These are phyloP conservation scores for Calliopsis andreniformis DNA, from an alignment of 1,140 invertebrate genomes.

Conservation along the genomic window DNA sequence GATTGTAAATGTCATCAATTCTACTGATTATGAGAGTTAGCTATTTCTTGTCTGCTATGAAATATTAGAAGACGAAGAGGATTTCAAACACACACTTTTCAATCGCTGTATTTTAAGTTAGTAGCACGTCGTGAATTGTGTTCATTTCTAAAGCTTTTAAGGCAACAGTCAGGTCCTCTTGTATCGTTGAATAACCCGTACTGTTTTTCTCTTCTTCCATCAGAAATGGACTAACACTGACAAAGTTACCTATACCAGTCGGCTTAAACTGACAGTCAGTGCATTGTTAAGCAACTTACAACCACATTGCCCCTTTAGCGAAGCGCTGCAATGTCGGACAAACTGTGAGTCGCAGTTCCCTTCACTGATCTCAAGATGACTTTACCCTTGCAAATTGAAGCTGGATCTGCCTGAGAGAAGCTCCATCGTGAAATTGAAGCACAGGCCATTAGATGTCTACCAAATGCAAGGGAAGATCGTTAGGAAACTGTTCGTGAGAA, in stretches of 20 bases:
- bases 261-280: not conserved
- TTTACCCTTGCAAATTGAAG: slow-evolving; percentile 35
- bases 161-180: not conserved
- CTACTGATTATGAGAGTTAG: too few species aligned
- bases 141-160: not conserved
- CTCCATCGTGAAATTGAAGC: not conserved
- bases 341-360: not conserved
- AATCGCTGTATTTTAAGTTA: not conserved
- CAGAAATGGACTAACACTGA: not conserved
- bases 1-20: too few species aligned
- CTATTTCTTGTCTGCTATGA: not conserved
- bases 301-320: not conserved
- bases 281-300: slow-evolving; percentile 6
- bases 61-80: too few species aligned
- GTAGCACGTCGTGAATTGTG: not conserved
- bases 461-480: not conserved
- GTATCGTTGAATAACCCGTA: not conserved
- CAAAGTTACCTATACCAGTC: not conserved
- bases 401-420: not conserved
- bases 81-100: not conserved
- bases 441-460: slow-evolving; percentile 1
- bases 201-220: not conserved
- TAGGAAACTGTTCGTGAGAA: slow-evolving; percentile 16
- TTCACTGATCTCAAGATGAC: not conserved
- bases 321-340: not conserved